Evolutionary conservation across 2,113 vertebrate genomes (phyloP).

Genomic region (Gnathonemus longibarbis): DNA sequence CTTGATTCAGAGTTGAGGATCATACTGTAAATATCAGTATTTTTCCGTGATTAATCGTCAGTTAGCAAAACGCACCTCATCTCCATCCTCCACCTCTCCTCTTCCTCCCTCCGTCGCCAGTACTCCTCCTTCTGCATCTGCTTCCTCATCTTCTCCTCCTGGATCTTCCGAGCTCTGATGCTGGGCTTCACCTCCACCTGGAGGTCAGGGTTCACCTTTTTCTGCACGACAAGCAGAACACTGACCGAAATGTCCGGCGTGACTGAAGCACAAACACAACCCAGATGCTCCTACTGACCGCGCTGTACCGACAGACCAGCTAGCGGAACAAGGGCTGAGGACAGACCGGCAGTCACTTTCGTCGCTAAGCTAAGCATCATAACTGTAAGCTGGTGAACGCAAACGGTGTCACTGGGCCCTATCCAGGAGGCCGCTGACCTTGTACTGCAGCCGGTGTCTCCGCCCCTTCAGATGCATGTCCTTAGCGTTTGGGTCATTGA

Average conservation of each 20-base stretch:
- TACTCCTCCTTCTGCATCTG: constrained; percentile 98
- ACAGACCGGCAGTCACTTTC: neutral
- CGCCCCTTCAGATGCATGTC: constrained; percentile 96
- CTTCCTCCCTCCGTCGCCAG: constrained; percentile 92
- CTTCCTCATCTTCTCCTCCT: constrained; percentile 97
- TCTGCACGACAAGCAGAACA: constrained; percentile 55
- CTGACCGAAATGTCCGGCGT: neutral
- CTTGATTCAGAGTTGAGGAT: neutral
- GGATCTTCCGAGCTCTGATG: constrained; percentile 92
- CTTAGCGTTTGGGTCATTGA: constrained; percentile 96
- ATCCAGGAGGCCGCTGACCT: constrained; percentile 59
- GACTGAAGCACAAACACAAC: neutral
- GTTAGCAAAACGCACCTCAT: constrained; percentile 69
- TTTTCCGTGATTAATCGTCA: neutral
- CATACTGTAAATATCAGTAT: neutral
- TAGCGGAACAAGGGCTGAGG: neutral
- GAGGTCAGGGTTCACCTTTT: constrained; percentile 97
- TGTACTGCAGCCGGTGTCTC: constrained; percentile 89
- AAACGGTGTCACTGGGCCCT: neutral
- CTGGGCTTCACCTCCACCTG: constrained; percentile 98
- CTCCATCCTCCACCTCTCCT: constrained; percentile 97
- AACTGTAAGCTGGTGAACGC: neutral
- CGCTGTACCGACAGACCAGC: neutral
- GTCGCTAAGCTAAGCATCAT: neutral
- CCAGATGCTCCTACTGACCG: neutral